Base-by-base conservation (phyloP, 2,888 invertebrate genomes). In the Nebria salina region DNA sequence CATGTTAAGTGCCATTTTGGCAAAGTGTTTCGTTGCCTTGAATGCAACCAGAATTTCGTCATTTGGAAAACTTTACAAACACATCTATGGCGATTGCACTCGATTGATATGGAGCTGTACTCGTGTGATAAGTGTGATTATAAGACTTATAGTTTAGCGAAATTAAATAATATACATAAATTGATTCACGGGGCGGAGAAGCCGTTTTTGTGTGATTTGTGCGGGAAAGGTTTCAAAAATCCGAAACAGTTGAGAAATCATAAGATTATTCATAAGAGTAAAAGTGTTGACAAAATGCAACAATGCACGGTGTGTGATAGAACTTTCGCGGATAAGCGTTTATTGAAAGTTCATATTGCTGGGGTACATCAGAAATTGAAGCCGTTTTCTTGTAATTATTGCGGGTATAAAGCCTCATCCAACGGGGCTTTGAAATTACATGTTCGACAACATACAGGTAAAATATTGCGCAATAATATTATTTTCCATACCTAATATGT, bases 141-240 rank as follows among this genome's bases (percentile, higher is more conserved):
- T 86, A 95, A 94, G 87, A 94, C 94, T 0, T 92, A 91, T 83
- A 94, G 93, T 85, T 90, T 92, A 83, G 93, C 94, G 81, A 93
- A 94, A 84, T 89, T 96, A 75, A 91, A 92, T 78, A 94, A 93
- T 85, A 91, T 94, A 34, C 96, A 96, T 85, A 93, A 93, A 87
- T 93, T 94, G 86, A 95, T 94, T 82, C 96, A 96, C 88, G 91
- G 92, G 65, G 91, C 92, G 82, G 91, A 92, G 77, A 92, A 92
- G 84, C 91, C 91, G 81, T 94, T 90, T 86, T 86, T 90, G 26
- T 93, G 93, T 88, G 90, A 92, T 82, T 88, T 91, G 78, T 97
- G 97, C 87, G 92, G 92, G 34, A 95, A 96, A 87, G 91, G 90
- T 0, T 97, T 96, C 88, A 96, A 96, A 87, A 96, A 94, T 85